Evolutionary conservation across 2,113 vertebrate species (phyloP), one percentile per base, ranked within the genome.

Genomic region (Arizona elegans): DNA sequence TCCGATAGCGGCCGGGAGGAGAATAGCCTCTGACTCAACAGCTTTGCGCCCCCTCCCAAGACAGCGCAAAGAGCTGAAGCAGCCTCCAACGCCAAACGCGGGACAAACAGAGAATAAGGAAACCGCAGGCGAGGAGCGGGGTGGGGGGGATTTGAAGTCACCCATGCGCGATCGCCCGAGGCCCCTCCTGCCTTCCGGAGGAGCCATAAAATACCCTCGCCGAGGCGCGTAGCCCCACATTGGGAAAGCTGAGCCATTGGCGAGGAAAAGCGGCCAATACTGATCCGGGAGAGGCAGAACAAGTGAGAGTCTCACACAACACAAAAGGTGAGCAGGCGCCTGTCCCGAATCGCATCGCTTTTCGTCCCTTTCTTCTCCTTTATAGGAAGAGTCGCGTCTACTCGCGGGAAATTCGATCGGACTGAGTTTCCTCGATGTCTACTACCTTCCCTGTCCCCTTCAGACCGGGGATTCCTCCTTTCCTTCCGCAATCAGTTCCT

Each of bases 111-210:
- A 52, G 94, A 85, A 85, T 3, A n/a, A 43, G 75, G 17, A 81
- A 43, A 81, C 75, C 75, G 33, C 9, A 54, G 52, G 86, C 85
- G n/a, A 19, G 54, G 54, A 5, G 81, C 54, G 93, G 53, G 47
- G 47, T 3, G 43, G 53, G 53, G 87, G 58, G 19, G 65, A 85
- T 87, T 88, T 95, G 95, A 92, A 96, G 96, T 96, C 92, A 91
- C 65, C 91, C 56, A 90, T 94, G 96, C 97, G 97, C 96, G 97
- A 96, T 94, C 96, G 96, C 95, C 94, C 92, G 91, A 96, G 95
- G 97, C 97, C 97, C 98, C 97, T 97, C 98, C 98, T 96, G 97
- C 96, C 70, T 91, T 87, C 38, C 65, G 13, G 93, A 91, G 94
- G 94, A 95, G 94, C 93, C 95, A 98, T 98, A 98, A 98, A 98